Evolutionary conservation across 2,113 vertebrate genomes (phyloP).

Genomic region (Brevimyrus niger): DNA sequence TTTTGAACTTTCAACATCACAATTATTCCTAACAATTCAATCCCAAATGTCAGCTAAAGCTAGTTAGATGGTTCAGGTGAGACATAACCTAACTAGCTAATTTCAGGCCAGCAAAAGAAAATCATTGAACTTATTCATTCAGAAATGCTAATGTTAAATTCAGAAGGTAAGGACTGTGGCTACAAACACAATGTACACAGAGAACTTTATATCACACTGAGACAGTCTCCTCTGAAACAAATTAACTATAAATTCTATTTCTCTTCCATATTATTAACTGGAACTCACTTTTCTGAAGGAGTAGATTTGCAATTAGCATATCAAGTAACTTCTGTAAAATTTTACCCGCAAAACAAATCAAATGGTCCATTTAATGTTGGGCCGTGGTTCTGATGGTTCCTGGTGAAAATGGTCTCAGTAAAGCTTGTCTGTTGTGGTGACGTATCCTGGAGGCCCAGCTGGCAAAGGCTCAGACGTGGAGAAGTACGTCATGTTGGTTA

Average conservation of each 20-base stretch:
- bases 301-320: background rate
- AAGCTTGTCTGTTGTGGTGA: background rate
- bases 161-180: background rate
- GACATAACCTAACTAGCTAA: background rate
- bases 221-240: background rate
- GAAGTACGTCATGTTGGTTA: slow-evolving; percentile 12
- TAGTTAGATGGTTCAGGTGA: background rate
- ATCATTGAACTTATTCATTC: background rate
- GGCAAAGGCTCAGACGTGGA: too few species aligned
- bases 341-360: background rate
- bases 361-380: background rate
- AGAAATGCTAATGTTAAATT: background rate
- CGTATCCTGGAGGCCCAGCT: background rate
- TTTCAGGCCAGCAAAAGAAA: background rate
- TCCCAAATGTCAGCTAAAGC: background rate
- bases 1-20: background rate
- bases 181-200: background rate
- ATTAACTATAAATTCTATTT: background rate
- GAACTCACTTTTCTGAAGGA: background rate
- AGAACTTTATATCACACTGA: background rate
- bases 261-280: background rate
- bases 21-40: background rate
- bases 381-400: background rate
- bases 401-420: background rate
- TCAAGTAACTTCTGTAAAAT: background rate